Evolutionary conservation across 2,888 invertebrate genomes (phyloP).

Genomic region (Meloe dianella): DNA sequence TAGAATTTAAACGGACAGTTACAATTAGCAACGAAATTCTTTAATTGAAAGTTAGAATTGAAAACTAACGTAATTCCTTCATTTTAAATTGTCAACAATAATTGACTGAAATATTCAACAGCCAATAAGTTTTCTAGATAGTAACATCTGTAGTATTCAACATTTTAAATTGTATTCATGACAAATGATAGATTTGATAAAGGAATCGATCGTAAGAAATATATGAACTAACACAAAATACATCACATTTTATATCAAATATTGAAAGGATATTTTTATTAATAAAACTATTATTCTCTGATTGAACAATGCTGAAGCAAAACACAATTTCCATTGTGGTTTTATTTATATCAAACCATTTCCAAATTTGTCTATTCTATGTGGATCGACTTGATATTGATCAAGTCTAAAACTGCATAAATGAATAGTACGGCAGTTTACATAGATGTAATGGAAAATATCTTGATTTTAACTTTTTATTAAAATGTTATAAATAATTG

Average conservation of each 20-base stretch:
- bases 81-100: not conserved
- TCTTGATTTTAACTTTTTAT: conserved; percentile 12
- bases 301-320: not conserved
- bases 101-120: not conserved
- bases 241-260: not conserved
- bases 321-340: not conserved
- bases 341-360: not conserved
- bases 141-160: not conserved
- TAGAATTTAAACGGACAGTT: not conserved
- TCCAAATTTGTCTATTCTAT: not conserved
- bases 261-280: not conserved
- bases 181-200: not conserved
- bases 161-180: not conserved
- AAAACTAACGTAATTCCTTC: not conserved
- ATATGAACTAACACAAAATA: not conserved
- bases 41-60: not conserved
- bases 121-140: not conserved
- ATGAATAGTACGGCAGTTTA: conserved; percentile 22
- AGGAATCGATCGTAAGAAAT: not conserved
- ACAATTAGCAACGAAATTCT: not conserved
- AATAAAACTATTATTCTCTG: not conserved
- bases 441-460: conserved; percentile 24
- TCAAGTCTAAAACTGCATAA: conserved; percentile 20
- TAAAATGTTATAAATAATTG: conserved; percentile 3
- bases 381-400: not conserved